These are phyloP conservation scores for Nephrotoma flavescens DNA, from an alignment of 2,888 invertebrate species.

Conservation along the genomic window DNA sequence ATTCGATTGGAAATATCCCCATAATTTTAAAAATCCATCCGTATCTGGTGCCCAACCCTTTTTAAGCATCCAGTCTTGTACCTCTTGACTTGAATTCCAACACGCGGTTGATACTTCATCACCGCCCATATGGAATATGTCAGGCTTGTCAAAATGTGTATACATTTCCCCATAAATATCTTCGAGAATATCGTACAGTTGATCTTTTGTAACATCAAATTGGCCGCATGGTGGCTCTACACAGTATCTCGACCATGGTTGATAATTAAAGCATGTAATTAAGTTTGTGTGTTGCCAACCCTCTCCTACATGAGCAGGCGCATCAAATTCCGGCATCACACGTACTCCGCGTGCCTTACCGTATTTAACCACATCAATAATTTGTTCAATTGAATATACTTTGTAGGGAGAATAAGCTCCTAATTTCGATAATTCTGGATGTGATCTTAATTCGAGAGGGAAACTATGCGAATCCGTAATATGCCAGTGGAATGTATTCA, in stretches of 20 bases:
- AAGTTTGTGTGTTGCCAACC: conserved; percentile 63
- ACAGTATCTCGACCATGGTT: conserved; percentile 55
- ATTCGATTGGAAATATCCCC: conserved; percentile 55
- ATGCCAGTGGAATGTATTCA: conserved; percentile 93
- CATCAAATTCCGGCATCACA: conserved; percentile 83
- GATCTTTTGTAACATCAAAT: conserved; percentile 56
- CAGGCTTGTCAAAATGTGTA: conserved; percentile 34
- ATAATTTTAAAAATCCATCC: conserved; percentile 47
- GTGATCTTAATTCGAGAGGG: conserved; percentile 64
- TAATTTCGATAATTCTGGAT: conserved; percentile 52
- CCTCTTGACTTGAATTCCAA: conserved; percentile 58
- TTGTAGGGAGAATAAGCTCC: conserved; percentile 69
- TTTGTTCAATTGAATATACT: conserved; percentile 40
- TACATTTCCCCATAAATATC: conserved; percentile 66
- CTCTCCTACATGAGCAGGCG: conserved; percentile 79
- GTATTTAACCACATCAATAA: conserved; percentile 47
- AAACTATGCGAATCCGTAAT: conserved; percentile 90
- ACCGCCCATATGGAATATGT: conserved; percentile 80
- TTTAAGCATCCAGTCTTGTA: conserved; percentile 52
- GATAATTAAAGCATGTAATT: conserved; percentile 54
- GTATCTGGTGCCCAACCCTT: conserved; percentile 45
- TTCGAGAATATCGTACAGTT: conserved; percentile 49
- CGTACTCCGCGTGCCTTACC: conserved; percentile 64
- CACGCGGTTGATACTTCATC: conserved; percentile 57
- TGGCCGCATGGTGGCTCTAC: conserved; percentile 81